Percentiles rank a stretch among this genome's conserved stretches.
These are phyloP conservation scores for Cerceris ruficornis DNA, from an alignment of 2,888 invertebrate genomes.

Conservation along the genomic window DNA sequence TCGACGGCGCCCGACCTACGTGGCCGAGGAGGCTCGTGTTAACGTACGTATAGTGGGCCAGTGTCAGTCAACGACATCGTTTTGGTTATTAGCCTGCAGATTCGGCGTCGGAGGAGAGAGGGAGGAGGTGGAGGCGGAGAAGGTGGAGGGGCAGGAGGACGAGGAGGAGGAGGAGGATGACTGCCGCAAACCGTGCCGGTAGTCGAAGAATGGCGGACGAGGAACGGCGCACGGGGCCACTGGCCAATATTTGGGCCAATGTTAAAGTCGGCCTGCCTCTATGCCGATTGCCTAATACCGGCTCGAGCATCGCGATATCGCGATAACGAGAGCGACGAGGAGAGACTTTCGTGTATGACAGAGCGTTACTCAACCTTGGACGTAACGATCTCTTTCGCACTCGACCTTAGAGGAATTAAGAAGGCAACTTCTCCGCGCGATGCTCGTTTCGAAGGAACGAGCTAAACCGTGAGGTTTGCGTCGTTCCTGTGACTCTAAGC, in stretches of 20 bases:
- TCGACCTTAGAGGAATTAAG: conserved; percentile 35
- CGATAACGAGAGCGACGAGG: conserved; percentile 50
- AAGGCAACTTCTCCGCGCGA: conserved; percentile 15
- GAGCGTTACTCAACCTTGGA: conserved; percentile 51
- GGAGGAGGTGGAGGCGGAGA: not conserved
- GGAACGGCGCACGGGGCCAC: conserved; percentile 65
- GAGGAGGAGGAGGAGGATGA: not conserved
- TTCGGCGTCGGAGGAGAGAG: conserved; percentile 11
- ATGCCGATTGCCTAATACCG: conserved; percentile 65
- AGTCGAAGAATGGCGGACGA: conserved; percentile 8
- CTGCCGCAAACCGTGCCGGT: not conserved
- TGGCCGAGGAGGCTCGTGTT: conserved; percentile 65
- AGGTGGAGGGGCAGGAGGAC: not conserved
- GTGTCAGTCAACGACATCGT: conserved; percentile 75
- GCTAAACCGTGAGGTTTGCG: not conserved
- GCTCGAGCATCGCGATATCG: conserved; percentile 29
- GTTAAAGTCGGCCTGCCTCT: conserved; percentile 70
- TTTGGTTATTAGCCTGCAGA: conserved; percentile 42
- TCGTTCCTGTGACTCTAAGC: not conserved
- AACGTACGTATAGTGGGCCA: conserved; percentile 76
- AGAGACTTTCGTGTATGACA: conserved; percentile 46
- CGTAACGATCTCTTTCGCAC: conserved; percentile 45
- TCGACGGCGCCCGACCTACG: conserved; percentile 25
- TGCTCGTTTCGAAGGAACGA: conserved; percentile 6
- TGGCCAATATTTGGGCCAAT: conserved; percentile 79